Evolutionary conservation across 2,888 invertebrate genomes (phyloP).

Genomic region (Sisyra terminalis): DNA sequence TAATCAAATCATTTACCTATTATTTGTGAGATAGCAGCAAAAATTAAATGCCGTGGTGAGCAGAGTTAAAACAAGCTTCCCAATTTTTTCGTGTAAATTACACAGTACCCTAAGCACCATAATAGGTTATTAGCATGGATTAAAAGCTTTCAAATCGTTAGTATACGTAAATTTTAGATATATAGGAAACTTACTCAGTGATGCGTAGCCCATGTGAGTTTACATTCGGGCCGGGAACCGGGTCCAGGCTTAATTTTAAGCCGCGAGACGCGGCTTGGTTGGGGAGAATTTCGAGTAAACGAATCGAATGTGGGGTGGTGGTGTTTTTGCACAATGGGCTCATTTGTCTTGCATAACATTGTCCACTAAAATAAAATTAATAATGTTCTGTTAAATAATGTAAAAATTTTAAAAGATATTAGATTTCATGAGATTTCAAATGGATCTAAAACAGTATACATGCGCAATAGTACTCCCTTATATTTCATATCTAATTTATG

Average conservation of each 20-base stretch:
- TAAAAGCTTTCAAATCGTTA: no score
- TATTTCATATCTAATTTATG: no score
- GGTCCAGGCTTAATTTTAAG: conserved; percentile 43
- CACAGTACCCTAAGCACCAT: conserved; percentile 33
- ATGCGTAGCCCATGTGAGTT: conserved; percentile 47
- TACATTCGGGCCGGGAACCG: conserved; percentile 27
- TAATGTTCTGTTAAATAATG: background rate
- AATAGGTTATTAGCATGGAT: background rate
- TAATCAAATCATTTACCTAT: conserved; percentile 34
- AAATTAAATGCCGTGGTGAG: conserved; percentile 52
- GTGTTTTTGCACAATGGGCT: conserved; percentile 37
- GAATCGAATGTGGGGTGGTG: conserved; percentile 62
- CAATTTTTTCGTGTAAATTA: conserved; percentile 49
- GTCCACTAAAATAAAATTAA: conserved; percentile 35
- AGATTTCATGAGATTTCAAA: no score
- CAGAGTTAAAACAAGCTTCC: conserved; percentile 51
- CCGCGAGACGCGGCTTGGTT: conserved; percentile 38
- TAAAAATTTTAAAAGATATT: background rate
- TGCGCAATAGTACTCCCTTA: no score
- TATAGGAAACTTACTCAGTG: conserved; percentile 39
- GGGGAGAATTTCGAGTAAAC: conserved; percentile 66
- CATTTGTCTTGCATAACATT: conserved; percentile 59
- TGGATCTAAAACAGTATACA: no score
- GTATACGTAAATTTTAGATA: background rate
- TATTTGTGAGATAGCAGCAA: conserved; percentile 47